Percentiles rank a stretch among this genome's conserved stretches.
Conservation (phyloP, 2,888 invertebrate genomes). For the Lomographa bimaculata region DNA sequence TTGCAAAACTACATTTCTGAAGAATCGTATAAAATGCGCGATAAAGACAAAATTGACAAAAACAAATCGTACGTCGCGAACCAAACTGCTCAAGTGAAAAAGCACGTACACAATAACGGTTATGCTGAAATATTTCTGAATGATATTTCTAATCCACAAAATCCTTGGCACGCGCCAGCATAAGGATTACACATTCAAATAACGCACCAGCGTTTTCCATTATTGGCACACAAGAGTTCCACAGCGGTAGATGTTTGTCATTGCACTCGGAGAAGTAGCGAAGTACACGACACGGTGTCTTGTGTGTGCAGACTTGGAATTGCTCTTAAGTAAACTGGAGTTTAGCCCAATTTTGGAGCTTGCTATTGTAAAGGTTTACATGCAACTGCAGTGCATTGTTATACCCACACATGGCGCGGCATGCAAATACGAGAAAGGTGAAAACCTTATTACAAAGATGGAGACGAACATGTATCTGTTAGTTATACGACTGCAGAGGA, state of each 20-base stretch:
- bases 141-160: conserved; percentile 63
- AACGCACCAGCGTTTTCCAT: conserved; percentile 54
- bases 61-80: conserved; percentile 7
- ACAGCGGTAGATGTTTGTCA: conserved; percentile 36
- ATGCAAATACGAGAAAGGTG: conserved; percentile 20
- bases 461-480: background rate
- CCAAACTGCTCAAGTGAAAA: conserved; percentile 36
- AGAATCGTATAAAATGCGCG: too few relatives aligned
- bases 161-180: conserved; percentile 62
- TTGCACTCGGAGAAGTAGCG: conserved; percentile 32
- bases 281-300: conserved; percentile 40
- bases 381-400: conserved; percentile 47
- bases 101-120: conserved; percentile 41
- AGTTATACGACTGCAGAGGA: too few relatives aligned
- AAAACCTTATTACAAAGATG: conserved; percentile 12
- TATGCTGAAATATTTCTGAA: conserved; percentile 48
- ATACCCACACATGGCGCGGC: conserved; percentile 25
- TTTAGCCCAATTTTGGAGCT: conserved; percentile 66
- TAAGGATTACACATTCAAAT: conserved; percentile 65
- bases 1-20: too few relatives aligned
- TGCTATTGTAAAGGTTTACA: conserved; percentile 58
- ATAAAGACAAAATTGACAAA: too few relatives aligned
- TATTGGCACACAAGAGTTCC: conserved; percentile 37
- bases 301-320: conserved; percentile 48
- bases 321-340: conserved; percentile 61